phyloP scores from a whole-genome alignment of 2,888 invertebrate genomes.

The Elgonia sp. region DNA sequence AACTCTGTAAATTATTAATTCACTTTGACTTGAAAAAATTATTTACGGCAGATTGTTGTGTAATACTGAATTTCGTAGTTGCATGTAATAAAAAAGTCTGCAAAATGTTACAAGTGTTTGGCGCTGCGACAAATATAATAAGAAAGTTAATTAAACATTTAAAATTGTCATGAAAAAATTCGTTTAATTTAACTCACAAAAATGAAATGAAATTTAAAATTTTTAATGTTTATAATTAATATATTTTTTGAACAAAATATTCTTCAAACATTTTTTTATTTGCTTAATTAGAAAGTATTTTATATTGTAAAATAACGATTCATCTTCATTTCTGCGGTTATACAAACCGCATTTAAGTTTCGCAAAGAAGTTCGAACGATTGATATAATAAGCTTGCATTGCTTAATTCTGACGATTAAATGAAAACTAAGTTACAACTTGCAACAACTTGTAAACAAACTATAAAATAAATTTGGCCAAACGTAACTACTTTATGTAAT shows the following conservation, averaged over 20 bases:
- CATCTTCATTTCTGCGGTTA: constrained; percentile 14
- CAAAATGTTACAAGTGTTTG: neutral
- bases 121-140: neutral
- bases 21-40: constrained; percentile 6
- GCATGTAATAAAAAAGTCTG: neutral
- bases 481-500: constrained; percentile 48
- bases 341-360: constrained; percentile 37
- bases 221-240: too few species aligned
- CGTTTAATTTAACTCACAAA: too few species aligned
- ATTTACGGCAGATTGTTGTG: neutral
- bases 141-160: neutral
- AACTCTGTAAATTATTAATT: neutral
- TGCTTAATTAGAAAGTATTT: neutral
- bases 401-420: constrained; percentile 64
- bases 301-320: constrained; percentile 25
- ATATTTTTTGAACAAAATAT: too few species aligned
- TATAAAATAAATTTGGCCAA: constrained; percentile 47
- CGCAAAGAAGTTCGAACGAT: constrained; percentile 44
- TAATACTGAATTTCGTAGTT: constrained; percentile 5
- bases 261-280: too few species aligned
- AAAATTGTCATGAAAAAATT: neutral
- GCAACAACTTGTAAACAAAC: constrained; percentile 55
- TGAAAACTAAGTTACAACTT: constrained; percentile 59
- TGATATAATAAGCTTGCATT: constrained; percentile 62
- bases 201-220: too few species aligned